Conservation (phyloP, 1,140 invertebrate species). For the fruit fly (Drosophila melanogaster) region Release_6_plus_ISO1_MT NT_033779.5:2122001-2122500, state of each 20-base stretch:
- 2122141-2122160: background rate
- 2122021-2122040: too few species aligned
- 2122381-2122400: constrained; percentile 19
- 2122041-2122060: background rate
- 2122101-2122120: background rate
- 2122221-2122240: constrained; percentile 24
- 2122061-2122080: background rate
- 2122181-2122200: constrained; percentile 18
- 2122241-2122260: constrained; percentile 21
- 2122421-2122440: constrained; percentile 13
- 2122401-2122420: constrained; percentile 22
- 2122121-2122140: background rate
- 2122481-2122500: constrained; percentile 54
- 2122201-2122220: constrained; percentile 44
- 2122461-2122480: constrained; percentile 45
- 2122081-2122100: background rate
- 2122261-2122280: constrained; percentile 42
- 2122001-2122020: too few species aligned
- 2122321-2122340: background rate
- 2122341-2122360: background rate
- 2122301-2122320: constrained; percentile 15
- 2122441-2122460: constrained; percentile 23
- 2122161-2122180: constrained; percentile 1
- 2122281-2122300: constrained; percentile 26
- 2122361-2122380: constrained; percentile 20